A percentile compares a stretch with the other conserved stretches of the same genome.
phyloP scores from a whole-genome alignment of 1,140 invertebrate species.

The Drosophila burlai region DNA sequence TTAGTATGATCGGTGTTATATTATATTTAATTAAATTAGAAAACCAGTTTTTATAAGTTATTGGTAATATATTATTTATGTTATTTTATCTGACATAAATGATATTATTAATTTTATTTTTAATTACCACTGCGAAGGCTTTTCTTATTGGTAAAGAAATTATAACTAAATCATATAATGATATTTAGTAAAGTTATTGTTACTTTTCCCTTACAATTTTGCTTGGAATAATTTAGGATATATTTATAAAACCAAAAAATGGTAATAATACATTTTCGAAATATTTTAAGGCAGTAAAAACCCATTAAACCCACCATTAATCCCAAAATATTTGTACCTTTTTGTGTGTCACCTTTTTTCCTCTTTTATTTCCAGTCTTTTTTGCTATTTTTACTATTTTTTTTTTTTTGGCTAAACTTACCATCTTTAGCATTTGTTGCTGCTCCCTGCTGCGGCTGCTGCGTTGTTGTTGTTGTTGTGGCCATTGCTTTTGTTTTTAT shows the following conservation, averaged over 20 bases:
- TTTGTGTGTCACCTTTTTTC: constrained; percentile 34
- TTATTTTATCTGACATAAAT: too few relatives aligned
- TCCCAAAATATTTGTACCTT: not conserved
- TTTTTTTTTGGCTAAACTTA: constrained; percentile 41
- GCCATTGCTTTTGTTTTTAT: constrained; percentile 58
- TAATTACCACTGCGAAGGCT: too few relatives aligned
- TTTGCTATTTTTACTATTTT: not conserved
- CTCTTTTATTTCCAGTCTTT: not conserved
- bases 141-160: too few relatives aligned
- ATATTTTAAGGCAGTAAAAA: not conserved
- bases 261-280: not conserved
- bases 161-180: too few relatives aligned
- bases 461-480: constrained; percentile 56
- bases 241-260: not conserved
- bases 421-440: constrained; percentile 77
- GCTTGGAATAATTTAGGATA: not conserved
- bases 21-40: too few relatives aligned
- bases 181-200: not conserved
- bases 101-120: not conserved
- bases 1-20: too few relatives aligned
- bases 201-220: not conserved
- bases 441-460: constrained; percentile 27
- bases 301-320: fast-evolving
- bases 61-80: too few relatives aligned
- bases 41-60: too few relatives aligned